Conservation (phyloP, 2,888 invertebrate species). For the Halictus quadricinctus region DNA sequence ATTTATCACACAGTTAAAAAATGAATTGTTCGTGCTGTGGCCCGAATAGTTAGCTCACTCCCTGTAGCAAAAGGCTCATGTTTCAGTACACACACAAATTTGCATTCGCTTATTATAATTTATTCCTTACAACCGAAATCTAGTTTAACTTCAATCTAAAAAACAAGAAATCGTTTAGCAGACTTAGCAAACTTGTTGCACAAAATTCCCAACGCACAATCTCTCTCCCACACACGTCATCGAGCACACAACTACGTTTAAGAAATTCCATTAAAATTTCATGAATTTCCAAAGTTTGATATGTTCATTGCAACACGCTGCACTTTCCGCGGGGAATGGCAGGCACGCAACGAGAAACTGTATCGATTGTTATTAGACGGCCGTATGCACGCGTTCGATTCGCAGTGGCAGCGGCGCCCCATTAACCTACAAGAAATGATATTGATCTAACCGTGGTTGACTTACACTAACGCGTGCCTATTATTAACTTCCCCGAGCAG, state of each 20-base stretch:
- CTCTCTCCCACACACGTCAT: background rate
- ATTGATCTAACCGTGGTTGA: conserved; percentile 59
- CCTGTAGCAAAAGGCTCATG: background rate
- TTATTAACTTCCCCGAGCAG: conserved; percentile 42
- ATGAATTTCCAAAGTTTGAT: conserved; percentile 2
- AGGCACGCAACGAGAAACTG: conserved; percentile 19
- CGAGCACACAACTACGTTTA: background rate
- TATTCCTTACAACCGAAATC: background rate
- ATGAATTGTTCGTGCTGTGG: background rate
- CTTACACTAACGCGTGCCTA: conserved; percentile 50
- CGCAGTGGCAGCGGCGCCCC: conserved; percentile 32
- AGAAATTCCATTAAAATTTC: conserved; percentile 2
- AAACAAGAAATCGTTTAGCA: background rate
- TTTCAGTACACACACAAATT: background rate
- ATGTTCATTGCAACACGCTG: background rate
- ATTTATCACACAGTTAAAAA: background rate
- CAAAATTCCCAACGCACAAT: background rate
- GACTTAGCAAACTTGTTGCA: background rate
- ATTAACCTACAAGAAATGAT: conserved; percentile 62
- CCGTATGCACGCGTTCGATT: conserved; percentile 43
- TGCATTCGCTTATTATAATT: background rate
- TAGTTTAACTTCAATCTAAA: background rate
- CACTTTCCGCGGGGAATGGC: background rate
- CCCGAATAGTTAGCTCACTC: background rate
- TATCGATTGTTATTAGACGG: conserved; percentile 40